A percentile compares a stretch with the other conserved stretches of the same genome.
These are phyloP conservation scores for Teleiodes luculella DNA, from an alignment of 2,888 invertebrate genomes.

Conservation along the genomic window DNA sequence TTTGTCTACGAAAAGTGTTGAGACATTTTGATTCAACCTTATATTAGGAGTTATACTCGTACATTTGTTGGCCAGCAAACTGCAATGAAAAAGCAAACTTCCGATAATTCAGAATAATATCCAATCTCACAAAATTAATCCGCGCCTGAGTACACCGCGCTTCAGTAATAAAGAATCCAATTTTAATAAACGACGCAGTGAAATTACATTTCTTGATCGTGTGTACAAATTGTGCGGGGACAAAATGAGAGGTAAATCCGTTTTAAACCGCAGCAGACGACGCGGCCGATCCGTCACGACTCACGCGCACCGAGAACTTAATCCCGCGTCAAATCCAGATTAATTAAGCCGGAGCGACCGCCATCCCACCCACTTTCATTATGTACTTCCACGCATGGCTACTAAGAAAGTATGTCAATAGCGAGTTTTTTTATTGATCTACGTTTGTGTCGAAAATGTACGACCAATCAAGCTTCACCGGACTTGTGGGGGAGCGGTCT, in stretches of 20 bases:
- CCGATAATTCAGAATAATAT: too few relatives aligned
- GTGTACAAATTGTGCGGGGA: conserved; percentile 30
- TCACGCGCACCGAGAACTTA: conserved; percentile 48
- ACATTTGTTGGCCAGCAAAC: too few relatives aligned
- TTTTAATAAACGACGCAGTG: neutral
- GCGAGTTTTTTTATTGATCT: too few relatives aligned
- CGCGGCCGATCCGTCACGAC: conserved; percentile 68
- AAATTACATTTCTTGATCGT: neutral
- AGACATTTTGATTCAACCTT: too few relatives aligned
- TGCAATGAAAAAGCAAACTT: too few relatives aligned
- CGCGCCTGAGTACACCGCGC: neutral
- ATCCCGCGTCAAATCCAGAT: conserved; percentile 77
- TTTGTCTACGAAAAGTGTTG: too few relatives aligned
- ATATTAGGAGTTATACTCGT: too few relatives aligned
- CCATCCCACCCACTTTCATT: conserved; percentile 57
- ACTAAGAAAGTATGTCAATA: conserved; percentile 10
- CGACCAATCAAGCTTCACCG: too few relatives aligned
- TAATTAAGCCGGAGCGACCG: conserved; percentile 67
- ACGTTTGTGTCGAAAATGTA: too few relatives aligned
- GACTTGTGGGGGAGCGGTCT: too few relatives aligned
- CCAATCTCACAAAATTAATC: neutral
- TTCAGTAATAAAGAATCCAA: neutral
- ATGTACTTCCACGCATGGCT: conserved; percentile 37
- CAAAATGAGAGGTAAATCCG: conserved; percentile 66
- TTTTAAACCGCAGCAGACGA: conserved; percentile 66